phyloP scores from a whole-genome alignment of 1,140 invertebrate species.

The Habropoda laboriosa region DNA sequence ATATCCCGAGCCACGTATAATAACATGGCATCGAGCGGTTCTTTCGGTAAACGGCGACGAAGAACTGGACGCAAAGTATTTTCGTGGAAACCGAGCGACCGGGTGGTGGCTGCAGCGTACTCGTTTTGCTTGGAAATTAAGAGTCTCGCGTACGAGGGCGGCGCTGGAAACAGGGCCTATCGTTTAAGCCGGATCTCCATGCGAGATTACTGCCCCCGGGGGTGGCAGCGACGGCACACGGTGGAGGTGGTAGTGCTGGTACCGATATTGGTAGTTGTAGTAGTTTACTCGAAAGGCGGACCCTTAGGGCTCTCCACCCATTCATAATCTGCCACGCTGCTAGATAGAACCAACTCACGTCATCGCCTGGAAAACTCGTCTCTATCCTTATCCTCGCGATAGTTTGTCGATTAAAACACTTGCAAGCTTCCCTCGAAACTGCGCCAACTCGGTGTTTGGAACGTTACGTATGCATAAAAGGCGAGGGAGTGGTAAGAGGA shows the following conservation, averaged over 20 bases:
- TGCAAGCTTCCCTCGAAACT: background rate
- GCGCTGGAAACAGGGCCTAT: slow-evolving; percentile 78
- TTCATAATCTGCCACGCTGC: slow-evolving; percentile 68
- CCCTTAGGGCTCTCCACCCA: slow-evolving; percentile 72
- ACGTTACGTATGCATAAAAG: background rate
- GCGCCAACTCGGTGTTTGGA: background rate
- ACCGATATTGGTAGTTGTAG: slow-evolving; percentile 59
- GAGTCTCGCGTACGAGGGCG: slow-evolving; percentile 78
- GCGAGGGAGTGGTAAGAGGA: background rate
- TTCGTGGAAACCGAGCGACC: slow-evolving; percentile 73
- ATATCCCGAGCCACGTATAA: slow-evolving; percentile 72
- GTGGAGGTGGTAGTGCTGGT: slow-evolving; percentile 50
- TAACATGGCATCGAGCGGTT: slow-evolving; percentile 71
- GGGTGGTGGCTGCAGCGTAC: slow-evolving; percentile 51
- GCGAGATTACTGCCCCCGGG: slow-evolving; percentile 79
- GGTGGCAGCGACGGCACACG: slow-evolving; percentile 60
- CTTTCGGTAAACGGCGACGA: slow-evolving; percentile 69
- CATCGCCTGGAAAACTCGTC: slow-evolving; percentile 13
- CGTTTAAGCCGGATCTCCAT: slow-evolving; percentile 82
- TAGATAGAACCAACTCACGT: slow-evolving; percentile 12
- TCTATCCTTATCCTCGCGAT: no score
- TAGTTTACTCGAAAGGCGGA: slow-evolving; percentile 74
- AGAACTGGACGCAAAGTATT: slow-evolving; percentile 68
- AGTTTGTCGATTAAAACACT: background rate
- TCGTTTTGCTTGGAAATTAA: slow-evolving; percentile 78